Conservation (phyloP, 1,140 invertebrate species). For the Brachionus paranguensis region DNA sequence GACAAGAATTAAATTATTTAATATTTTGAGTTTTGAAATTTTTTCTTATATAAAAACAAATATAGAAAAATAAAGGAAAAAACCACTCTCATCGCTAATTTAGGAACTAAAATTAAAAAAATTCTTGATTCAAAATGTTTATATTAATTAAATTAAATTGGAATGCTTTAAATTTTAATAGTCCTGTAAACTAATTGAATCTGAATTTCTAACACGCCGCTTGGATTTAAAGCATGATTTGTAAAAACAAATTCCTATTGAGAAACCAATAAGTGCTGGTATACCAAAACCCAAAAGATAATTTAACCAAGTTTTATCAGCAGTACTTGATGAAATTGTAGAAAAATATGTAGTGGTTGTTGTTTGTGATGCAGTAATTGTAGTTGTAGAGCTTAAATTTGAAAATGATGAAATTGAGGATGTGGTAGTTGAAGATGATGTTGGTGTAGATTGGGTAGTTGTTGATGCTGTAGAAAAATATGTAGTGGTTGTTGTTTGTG, state of each 20-base stretch:
- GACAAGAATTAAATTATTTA: no score
- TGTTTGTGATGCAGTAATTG: neutral
- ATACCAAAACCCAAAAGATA: neutral
- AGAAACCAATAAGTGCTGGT: neutral
- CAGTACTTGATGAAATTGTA: neutral
- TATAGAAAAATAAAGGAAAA: no score
- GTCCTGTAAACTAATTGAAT: neutral
- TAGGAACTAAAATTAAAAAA: no score
- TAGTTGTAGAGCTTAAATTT: neutral
- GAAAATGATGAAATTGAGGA: neutral
- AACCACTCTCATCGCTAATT: no score
- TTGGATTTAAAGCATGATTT: neutral
- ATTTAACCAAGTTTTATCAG: neutral
- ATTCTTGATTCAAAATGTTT: no score
- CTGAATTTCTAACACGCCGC: neutral
- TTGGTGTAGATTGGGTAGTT: no score
- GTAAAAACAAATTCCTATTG: neutral
- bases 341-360: neutral
- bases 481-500: no score
- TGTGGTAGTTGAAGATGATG: neutral
- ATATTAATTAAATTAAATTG: no score
- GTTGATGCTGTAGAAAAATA: neutral
- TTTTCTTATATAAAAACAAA: no score
- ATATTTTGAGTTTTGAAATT: no score
- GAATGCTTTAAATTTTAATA: no score